Base-by-base conservation (phyloP, 2,113 vertebrate species). In the Larimichthys crocea region DNA sequence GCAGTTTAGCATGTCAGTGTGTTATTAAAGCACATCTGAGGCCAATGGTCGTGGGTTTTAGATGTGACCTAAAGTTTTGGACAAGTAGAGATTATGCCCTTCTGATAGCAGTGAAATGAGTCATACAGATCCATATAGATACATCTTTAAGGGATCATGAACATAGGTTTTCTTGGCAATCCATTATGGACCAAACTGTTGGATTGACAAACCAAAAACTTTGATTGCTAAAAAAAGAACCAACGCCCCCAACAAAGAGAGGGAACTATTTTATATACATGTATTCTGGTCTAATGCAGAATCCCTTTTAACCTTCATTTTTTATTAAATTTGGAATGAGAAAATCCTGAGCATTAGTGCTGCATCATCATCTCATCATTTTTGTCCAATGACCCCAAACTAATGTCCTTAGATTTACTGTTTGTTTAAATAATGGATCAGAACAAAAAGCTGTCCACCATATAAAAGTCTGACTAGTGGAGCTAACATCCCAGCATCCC, bases 321-420 rank as follows among this genome's bases (percentile, higher is more conserved):
- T 66, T 83, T 65, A 81, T 76, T 50, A 8, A n/a, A 69, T 76
- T 65, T 80, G 9, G 75, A 79, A 10, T 16, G 81, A 90, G 53
- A 69, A 85, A 91, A 69, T 70, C 68, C 69, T 8, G 11, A 0
- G 60, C 64, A 80, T 84, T 85, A 85, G 72, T 81, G 68, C 75
- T 68, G 73, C 76, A 80, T 76, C 80, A 86, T 85, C 76, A 83
- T 79, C 69, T 84, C 85, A 84, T 86, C 61, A 65, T 83, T 63
- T 84, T 80, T 83, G 53, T 67, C 69, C 62, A 80, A 19, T 85
- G 75, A 91, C 84, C 87, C 75, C 60, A 88, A 77, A 86, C 61
- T 89, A 73, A 91, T 64, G 71, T 26, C 71, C 79, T 88, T 85
- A 79, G 74, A 83, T 26, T 65, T 15, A 57, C 31, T 78, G 29